Conservation (phyloP, 2,888 invertebrate species). For the Caenorhabditis sulstoni region DNA sequence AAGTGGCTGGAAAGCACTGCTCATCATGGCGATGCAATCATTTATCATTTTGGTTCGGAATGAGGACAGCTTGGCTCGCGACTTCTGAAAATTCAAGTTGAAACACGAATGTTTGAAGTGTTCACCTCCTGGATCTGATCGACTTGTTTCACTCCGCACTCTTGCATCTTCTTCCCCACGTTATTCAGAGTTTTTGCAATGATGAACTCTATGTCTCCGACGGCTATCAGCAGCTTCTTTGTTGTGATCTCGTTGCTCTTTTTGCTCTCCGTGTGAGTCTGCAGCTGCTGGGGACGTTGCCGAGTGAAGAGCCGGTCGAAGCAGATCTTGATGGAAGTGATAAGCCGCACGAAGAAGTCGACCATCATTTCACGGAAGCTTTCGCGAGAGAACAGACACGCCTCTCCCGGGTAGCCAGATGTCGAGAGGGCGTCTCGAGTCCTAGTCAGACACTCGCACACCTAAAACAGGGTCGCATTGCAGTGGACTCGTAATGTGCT, state of each 20-base stretch:
- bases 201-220: slow-evolving; percentile 79
- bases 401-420: slow-evolving; percentile 74
- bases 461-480: slow-evolving; percentile 35
- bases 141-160: slow-evolving; percentile 76
- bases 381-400: slow-evolving; percentile 77
- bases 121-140: slow-evolving; percentile 77
- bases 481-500: neutral
- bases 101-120: neutral
- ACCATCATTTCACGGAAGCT: slow-evolving; percentile 72
- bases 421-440: slow-evolving; percentile 72
- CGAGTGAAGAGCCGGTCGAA: slow-evolving; percentile 59
- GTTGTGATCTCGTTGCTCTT: slow-evolving; percentile 62
- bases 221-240: slow-evolving; percentile 76
- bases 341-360: slow-evolving; percentile 71
- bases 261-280: slow-evolving; percentile 2
- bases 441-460: slow-evolving; percentile 75
- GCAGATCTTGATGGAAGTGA: slow-evolving; percentile 64
- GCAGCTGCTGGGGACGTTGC: slow-evolving; percentile 47
- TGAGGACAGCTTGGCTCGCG: slow-evolving; percentile 70
- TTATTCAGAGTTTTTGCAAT: slow-evolving; percentile 72
- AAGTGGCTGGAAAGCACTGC: slow-evolving; percentile 67
- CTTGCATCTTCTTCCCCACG: slow-evolving; percentile 74
- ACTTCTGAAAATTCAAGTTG: slow-evolving; percentile 56
- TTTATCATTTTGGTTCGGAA: slow-evolving; percentile 71
- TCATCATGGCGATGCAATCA: slow-evolving; percentile 74